Evolutionary conservation across 2,797 vertebrate genomes (phyloP).

Genomic region (Heteromormyrus szaboi): DNA sequence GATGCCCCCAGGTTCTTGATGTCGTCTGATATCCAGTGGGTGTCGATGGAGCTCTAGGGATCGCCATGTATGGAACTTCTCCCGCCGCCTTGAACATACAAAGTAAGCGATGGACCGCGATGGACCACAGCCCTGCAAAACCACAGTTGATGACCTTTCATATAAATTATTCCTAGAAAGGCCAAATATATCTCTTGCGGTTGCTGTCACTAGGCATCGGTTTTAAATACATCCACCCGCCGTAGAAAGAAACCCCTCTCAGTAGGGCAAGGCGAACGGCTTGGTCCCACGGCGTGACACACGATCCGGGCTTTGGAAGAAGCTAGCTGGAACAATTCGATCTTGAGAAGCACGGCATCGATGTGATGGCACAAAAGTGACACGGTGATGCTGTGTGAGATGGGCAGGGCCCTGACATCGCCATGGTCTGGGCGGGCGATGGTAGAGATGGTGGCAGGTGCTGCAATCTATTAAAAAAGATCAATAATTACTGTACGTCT

Average conservation of each 20-base stretch:
- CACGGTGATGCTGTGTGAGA: neutral
- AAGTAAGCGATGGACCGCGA: constrained; percentile 27
- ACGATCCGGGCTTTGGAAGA: constrained; percentile 22
- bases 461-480: neutral
- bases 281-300: constrained; percentile 35
- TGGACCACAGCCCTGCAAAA: constrained; percentile 26
- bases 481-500: neutral
- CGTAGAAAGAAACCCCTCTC: constrained; percentile 33
- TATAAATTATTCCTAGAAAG: constrained; percentile 44
- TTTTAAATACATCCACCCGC: constrained; percentile 36
- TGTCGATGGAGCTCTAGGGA: neutral
- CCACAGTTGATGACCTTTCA: constrained; percentile 31
- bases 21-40: neutral
- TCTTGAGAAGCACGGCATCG: neutral
- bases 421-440: neutral
- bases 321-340: constrained; percentile 12
- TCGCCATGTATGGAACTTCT: constrained; percentile 12
- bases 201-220: constrained; percentile 39
- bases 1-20: neutral
- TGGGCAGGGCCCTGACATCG: neutral
- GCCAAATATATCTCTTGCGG: constrained; percentile 40
- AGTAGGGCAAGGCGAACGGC: constrained; percentile 16
- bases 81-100: constrained; percentile 20
- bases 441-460: neutral
- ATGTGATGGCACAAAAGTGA: neutral